Conservation (phyloP, 2,797 vertebrate genomes). For the Sandelia bainsii region DNA sequence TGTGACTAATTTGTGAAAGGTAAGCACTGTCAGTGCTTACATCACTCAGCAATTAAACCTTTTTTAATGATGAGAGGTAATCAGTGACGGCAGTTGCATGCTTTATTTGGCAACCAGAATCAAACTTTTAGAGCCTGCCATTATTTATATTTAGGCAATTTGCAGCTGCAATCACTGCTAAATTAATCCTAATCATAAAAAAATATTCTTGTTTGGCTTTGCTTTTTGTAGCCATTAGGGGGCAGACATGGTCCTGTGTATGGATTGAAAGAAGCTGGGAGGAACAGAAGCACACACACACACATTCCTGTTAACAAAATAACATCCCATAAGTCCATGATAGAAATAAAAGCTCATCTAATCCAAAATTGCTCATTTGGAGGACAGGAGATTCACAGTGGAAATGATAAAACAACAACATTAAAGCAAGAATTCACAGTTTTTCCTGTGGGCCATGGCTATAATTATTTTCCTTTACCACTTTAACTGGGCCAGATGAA, state of each 20-base stretch:
- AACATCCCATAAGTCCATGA: constrained; percentile 38
- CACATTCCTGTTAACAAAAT: constrained; percentile 26
- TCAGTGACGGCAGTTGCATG: neutral
- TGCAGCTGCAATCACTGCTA: constrained; percentile 24
- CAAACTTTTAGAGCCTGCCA: constrained; percentile 21
- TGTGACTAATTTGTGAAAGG: constrained; percentile 34
- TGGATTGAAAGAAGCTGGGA: neutral
- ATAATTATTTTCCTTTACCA: constrained; percentile 25
- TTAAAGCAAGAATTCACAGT: constrained; percentile 10
- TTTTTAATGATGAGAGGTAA: constrained; percentile 9
- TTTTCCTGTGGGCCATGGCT: constrained; percentile 2
- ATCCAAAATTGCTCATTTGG: constrained; percentile 27
- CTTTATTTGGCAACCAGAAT: constrained; percentile 36
- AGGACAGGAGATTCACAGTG: constrained; percentile 8
- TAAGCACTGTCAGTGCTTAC: constrained; percentile 6
- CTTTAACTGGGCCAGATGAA: constrained; percentile 18
- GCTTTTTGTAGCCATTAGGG: constrained; percentile 59
- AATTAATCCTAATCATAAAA: constrained; percentile 20
- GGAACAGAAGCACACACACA: constrained; percentile 8
- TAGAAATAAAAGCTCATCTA: constrained; percentile 40
- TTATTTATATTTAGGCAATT: constrained; percentile 28
- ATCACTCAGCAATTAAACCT: constrained; percentile 2
- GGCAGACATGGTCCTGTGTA: constrained; percentile 62
- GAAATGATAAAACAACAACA: constrained; percentile 40
- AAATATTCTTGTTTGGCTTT: constrained; percentile 7